phyloP scores from a whole-genome alignment of 2,797 vertebrate species.

The Setipinna tenuifilis region DNA sequence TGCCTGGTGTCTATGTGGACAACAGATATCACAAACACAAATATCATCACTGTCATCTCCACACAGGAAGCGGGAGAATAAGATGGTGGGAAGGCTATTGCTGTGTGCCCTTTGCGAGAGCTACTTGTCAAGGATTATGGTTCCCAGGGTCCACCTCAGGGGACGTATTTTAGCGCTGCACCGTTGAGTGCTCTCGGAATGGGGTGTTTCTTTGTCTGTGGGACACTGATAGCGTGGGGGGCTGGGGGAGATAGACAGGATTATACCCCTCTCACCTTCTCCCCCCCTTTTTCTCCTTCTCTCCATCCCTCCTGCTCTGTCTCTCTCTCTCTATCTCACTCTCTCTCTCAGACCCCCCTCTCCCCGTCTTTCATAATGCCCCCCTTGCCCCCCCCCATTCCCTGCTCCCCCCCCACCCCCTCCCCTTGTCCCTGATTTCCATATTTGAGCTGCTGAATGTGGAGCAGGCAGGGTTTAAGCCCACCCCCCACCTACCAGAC shows the following conservation, averaged over 20 bases:
- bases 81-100: not conserved
- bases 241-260: constrained; percentile 11
- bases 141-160: constrained; percentile 9
- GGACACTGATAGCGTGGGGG: constrained; percentile 10
- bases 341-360: constrained; percentile 19
- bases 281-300: not conserved
- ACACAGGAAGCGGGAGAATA: not conserved
- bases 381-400: constrained; percentile 32
- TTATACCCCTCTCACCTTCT: constrained; percentile 21
- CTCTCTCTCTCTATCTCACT: not conserved
- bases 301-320: not conserved
- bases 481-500: constrained; percentile 37
- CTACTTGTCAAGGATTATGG: constrained; percentile 16
- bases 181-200: not conserved
- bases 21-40: not conserved
- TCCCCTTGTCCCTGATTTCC: constrained; percentile 48
- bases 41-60: not conserved
- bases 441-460: constrained; percentile 63
- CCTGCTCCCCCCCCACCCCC: constrained; percentile 6
- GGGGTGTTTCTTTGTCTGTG: constrained; percentile 20
- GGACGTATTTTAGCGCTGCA: constrained; percentile 16
- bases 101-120: not conserved
- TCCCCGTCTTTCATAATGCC: constrained; percentile 53
- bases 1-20: not conserved
- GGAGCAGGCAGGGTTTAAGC: constrained; percentile 72